These are phyloP conservation scores for Tinamus guttatus DNA, from an alignment of 2,113 vertebrate species.

Conservation along the genomic window DNA sequence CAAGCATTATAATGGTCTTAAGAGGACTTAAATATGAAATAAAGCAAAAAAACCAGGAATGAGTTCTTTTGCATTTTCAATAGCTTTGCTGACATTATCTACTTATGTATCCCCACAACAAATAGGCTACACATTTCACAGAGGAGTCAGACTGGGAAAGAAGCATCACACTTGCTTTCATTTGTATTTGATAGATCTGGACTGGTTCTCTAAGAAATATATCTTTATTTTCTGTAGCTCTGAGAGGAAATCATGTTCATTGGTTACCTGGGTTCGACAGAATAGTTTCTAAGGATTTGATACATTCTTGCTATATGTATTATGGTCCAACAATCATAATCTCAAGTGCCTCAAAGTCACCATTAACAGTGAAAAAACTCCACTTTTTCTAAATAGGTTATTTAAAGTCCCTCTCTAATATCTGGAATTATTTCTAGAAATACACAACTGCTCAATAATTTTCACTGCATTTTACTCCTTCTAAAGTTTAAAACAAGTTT, in stretches of 20 bases:
- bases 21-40: not conserved
- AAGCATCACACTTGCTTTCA: not conserved
- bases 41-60: not conserved
- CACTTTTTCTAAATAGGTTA: not conserved
- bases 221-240: not conserved
- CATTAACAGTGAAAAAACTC: not conserved
- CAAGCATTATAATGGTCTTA: not conserved
- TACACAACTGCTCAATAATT: not conserved
- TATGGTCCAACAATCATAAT: not conserved
- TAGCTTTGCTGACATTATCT: not conserved
- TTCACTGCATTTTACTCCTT: not conserved
- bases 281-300: not conserved
- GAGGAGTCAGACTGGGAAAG: not conserved
- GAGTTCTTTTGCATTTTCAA: not conserved
- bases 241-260: not conserved
- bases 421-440: conserved; percentile 32
- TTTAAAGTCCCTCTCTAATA: not conserved
- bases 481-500: not conserved
- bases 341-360: not conserved
- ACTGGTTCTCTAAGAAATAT: not conserved
- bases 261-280: not conserved
- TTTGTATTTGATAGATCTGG: not conserved
- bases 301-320: not conserved
- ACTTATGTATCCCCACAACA: not conserved
- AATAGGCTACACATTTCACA: not conserved